Conservation (phyloP, 2,888 invertebrate species). For the Autographa pulchrina region DNA sequence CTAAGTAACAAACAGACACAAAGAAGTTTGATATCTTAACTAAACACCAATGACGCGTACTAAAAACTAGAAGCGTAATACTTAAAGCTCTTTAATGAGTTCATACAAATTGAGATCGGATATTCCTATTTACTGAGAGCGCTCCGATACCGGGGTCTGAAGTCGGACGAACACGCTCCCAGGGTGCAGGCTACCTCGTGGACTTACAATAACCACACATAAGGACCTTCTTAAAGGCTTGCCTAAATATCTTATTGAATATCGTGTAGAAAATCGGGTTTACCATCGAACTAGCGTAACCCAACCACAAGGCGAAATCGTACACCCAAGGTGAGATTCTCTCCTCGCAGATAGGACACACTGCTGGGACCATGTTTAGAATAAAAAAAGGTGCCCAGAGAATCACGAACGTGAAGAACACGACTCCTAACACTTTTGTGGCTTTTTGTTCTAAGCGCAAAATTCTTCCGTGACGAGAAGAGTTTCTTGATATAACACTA, state of each 20-base stretch:
- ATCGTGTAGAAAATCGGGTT: conserved; percentile 99
- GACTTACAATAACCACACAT: conserved; percentile 92
- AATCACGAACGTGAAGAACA: conserved; percentile 98
- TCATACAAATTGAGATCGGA: conserved; percentile 85
- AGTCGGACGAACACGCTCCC: conserved; percentile 86
- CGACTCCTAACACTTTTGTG: conserved; percentile 97
- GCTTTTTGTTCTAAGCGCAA: conserved; percentile 98
- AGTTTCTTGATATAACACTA: conserved; percentile 94
- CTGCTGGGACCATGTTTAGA: conserved; percentile 95
- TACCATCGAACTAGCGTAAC: conserved; percentile 98
- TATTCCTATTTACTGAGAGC: conserved; percentile 86
- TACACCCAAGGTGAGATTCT: conserved; percentile 94
- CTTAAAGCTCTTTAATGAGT: conserved; percentile 74
- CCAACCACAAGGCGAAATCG: conserved; percentile 97
- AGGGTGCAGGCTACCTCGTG: conserved; percentile 86
- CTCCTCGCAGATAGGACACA: conserved; percentile 94
- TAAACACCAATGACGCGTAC: conserved; percentile 54
- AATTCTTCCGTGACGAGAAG: conserved; percentile 94
- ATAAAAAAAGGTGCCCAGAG: conserved; percentile 99
- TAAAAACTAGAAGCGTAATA: conserved; percentile 69
- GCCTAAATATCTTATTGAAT: conserved; percentile 97
- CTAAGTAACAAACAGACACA: neutral
- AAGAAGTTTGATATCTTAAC: conserved; percentile 23
- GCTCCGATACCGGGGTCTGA: conserved; percentile 84
- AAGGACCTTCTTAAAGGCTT: conserved; percentile 96